phyloP scores from a whole-genome alignment of 1,140 invertebrate species.

The Drosophila prosaltans region DNA sequence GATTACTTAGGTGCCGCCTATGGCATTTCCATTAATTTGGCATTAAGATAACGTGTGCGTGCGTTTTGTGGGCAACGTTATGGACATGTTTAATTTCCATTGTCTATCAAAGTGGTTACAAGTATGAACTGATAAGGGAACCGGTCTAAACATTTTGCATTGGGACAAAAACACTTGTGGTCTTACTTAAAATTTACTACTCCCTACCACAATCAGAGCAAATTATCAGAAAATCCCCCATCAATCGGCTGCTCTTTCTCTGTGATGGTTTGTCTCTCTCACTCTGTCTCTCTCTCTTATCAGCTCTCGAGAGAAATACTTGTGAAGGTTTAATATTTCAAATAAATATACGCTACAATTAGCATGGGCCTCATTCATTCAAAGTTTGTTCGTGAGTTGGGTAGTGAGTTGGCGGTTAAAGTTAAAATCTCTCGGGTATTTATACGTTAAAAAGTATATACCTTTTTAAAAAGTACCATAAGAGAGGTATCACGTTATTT shows the following conservation, averaged over 20 bases:
- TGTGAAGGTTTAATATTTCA: constrained; percentile 11
- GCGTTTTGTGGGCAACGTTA: constrained; percentile 59
- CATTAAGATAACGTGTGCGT: constrained; percentile 72
- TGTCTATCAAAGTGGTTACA: constrained; percentile 53
- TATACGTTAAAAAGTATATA: too few species aligned
- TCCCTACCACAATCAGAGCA: neutral
- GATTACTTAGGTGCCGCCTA: constrained; percentile 5
- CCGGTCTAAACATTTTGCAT: constrained; percentile 10
- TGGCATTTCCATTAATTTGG: constrained; percentile 19
- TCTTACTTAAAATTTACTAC: constrained; percentile 14
- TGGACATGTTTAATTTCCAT: constrained; percentile 24
- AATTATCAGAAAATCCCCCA: constrained; percentile 62
- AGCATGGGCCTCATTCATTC: constrained; percentile 45
- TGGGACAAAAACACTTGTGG: neutral
- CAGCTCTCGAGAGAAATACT: constrained; percentile 35
- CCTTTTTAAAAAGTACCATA: too few species aligned
- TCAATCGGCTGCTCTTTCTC: constrained; percentile 13
- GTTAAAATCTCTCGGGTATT: neutral
- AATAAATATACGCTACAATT: constrained; percentile 54
- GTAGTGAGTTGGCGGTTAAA: constrained; percentile 18
- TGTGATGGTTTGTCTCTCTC: constrained; percentile 4
- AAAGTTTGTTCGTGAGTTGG: constrained; percentile 20
- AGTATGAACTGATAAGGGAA: constrained; percentile 3
- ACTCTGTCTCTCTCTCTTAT: constrained; percentile 29
- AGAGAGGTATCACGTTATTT: too few species aligned